Base-by-base conservation (phyloP, 2,888 invertebrate species). In the Empis livida region DNA sequence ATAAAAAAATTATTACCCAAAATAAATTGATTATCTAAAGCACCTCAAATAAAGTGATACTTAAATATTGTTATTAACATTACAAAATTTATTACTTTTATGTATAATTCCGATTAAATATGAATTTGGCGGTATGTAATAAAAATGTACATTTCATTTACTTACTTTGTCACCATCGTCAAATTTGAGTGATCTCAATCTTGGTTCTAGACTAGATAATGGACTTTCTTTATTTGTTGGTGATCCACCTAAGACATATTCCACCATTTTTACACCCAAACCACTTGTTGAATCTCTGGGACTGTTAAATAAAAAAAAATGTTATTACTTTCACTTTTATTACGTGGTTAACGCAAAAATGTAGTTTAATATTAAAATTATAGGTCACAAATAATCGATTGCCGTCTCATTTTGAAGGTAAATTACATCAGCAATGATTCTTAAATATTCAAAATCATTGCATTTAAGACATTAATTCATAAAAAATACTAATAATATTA, bases 181-280 rank as follows among this genome's bases (percentile, higher is more conserved):
- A 61, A 80, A 71, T 56, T 77, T 79, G 44, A 82, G 66, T 48
- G 73, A 74, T 54, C 81, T 71, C 73, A 84, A 74, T 54, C 82
- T 71, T 43, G 78, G 77, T 59, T 82, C 82, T 51, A 83, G 62
- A 10, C 70, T 70, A 31, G 70, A 70, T 54, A 75, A 63, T 55
- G 72, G 72, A 51, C 70, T 68, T 59, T 82, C 84, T 66, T 84
- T 82, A 58, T 78, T 76, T 56, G 91, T 92, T 17, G 92, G 91
- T 53, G 90, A 91, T 54, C 87, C 89, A 55, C 94, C 90, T 59
- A 97, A 77, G 50, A 97, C 95, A 70, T 95, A 96, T 72, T 97
- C 96, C 46, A 95, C 96, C 93, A 96, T 96, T 76, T 95, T 95
- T 57, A 94, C 91, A 56, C 92, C 93, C 56, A 95, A 80, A 41